These are phyloP conservation scores for Anseranas semipalmata DNA, from an alignment of 2,113 vertebrate species.

Conservation along the genomic window DNA sequence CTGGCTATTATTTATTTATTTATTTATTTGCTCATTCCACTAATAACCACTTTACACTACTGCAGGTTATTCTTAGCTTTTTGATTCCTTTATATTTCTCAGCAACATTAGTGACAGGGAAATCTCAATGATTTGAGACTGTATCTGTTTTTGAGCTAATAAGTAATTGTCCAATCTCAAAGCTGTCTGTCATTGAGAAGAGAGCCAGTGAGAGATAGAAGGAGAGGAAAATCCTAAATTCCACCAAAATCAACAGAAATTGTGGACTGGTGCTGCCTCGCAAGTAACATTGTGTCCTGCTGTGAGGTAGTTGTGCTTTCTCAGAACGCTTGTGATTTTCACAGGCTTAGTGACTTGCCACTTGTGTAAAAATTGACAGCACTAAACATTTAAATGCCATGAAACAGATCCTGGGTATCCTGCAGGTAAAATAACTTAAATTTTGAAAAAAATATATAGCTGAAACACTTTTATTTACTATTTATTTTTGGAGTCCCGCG, in stretches of 20 bases:
- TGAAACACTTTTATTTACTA: background rate
- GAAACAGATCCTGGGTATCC: background rate
- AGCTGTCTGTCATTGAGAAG: background rate
- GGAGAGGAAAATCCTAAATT: background rate
- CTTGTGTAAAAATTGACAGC: background rate
- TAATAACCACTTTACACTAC: background rate
- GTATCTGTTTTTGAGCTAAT: background rate
- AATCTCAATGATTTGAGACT: constrained; percentile 19
- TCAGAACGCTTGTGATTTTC: background rate
- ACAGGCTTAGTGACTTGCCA: background rate
- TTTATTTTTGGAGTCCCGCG: background rate
- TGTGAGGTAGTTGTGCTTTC: no score
- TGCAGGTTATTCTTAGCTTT: background rate
- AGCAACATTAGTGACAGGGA: background rate
- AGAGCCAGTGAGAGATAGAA: background rate
- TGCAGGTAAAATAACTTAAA: background rate
- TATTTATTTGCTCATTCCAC: background rate
- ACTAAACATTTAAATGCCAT: background rate
- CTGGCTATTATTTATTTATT: background rate
- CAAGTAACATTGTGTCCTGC: background rate
- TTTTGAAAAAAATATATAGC: background rate
- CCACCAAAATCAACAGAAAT: background rate
- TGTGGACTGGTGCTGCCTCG: background rate
- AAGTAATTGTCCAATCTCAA: background rate
- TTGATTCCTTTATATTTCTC: background rate